Base-by-base conservation (phyloP, 37 sponge, comb jelly and placozoan genomes). In the Axinella damicornis region DNA sequence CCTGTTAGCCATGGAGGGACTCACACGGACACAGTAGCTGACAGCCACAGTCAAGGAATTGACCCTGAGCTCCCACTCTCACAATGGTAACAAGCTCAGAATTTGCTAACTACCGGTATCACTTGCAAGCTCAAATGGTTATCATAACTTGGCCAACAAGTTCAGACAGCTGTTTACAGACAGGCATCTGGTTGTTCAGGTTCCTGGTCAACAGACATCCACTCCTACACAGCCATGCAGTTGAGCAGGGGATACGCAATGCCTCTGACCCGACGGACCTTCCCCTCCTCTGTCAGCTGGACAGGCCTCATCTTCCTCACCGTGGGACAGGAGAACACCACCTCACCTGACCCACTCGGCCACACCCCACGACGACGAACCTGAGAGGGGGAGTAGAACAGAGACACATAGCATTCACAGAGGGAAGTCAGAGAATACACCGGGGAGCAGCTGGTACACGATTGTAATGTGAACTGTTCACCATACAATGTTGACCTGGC, bases 261-360 rank as follows among this genome's bases (percentile, higher is more conserved):
- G 35, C 97, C 97, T 69, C 97, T 72, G n/a, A 96, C 76, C 64
- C 88, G 62, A 53, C 92, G 87, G 18, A 95, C 91, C 67, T 86
- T 92, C 18, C 97, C 99, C 17, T 79, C 77, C 0, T 99, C 95
- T 18, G 68, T 54, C 86, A 94, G 70, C 36, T 62, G 65, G 2
- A 96, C 11, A 28, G 99, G 94, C 67, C 76, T 88, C 78, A 96
- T 76, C 65, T 63, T 73, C 65, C 82, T 84, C 39, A 99, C 88
- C 38, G 88, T 81, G 25, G 97, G 95, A 65, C 97, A 96, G 16
- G 89, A 83, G 79, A 96, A 96, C n/a, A 70, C n/a, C 16, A 96
- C 90, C 83, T 92, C 88, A 18, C 99, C 99, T 30, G 82, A 88
- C n/a, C 99, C 97, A n/a, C 32, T 57, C 21, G 99, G 99, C 53